phyloP scores from a whole-genome alignment of 1,140 invertebrate species.

The Camponotus pennsylvanicus region DNA sequence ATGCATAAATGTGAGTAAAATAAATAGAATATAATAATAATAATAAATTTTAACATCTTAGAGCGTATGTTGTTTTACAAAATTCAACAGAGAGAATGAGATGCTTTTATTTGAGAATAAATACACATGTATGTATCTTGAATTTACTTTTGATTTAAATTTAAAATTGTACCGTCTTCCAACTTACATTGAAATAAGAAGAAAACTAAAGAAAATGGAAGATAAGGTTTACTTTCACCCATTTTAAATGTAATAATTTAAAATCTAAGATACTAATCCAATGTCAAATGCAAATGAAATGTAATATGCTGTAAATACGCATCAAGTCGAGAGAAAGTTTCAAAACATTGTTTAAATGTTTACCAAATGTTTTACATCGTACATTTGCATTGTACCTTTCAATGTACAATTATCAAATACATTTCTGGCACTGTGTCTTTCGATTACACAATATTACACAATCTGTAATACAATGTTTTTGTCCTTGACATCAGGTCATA shows the following conservation, averaged over 20 bases:
- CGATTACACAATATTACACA: constrained; percentile 1
- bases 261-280: background rate
- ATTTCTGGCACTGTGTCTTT: background rate
- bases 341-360: background rate
- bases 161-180: background rate
- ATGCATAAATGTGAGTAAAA: background rate
- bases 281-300: background rate
- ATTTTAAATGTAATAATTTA: background rate
- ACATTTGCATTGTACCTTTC: too few relatives aligned
- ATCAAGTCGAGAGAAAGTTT: background rate
- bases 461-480: background rate
- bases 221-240: background rate
- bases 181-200: background rate
- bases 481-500: background rate
- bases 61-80: background rate
- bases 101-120: background rate
- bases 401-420: background rate
- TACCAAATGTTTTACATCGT: background rate
- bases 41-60: background rate
- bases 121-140: background rate
- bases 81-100: background rate
- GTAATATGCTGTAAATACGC: background rate
- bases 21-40: background rate
- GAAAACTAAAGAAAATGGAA: background rate
- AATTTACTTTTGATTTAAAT: background rate